Percentiles rank a stretch among this genome's conserved stretches.
Evolutionary conservation across 2,797 vertebrate genomes (phyloP).

Genomic region (Mus caroli): DNA sequence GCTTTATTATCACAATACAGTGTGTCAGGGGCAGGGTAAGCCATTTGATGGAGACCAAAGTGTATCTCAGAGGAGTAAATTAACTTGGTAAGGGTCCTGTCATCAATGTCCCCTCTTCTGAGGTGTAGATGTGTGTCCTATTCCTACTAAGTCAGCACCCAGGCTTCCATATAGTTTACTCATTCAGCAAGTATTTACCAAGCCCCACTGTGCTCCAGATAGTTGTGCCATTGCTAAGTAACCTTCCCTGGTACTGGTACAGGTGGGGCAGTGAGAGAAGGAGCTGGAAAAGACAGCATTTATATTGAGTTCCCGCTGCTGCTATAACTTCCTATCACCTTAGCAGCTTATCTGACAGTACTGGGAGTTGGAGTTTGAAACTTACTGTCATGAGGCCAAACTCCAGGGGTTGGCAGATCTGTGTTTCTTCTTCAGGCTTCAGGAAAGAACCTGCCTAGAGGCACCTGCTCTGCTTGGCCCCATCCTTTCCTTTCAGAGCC

Average conservation of each 20-base stretch:
- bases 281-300: not conserved
- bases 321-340: not conserved
- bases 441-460: not conserved
- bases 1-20: not conserved
- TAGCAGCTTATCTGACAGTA: not conserved
- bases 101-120: not conserved
- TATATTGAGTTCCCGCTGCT: not conserved
- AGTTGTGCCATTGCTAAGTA: not conserved
- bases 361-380: not conserved
- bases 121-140: not conserved
- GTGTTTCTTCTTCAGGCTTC: not conserved
- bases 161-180: not conserved
- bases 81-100: not conserved
- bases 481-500: not conserved
- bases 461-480: not conserved
- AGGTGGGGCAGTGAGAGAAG: not conserved
- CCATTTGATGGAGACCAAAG: not conserved
- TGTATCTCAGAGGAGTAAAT: not conserved
- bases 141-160: not conserved
- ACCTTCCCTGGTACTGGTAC: not conserved
- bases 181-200: not conserved
- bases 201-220: not conserved
- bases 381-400: not conserved
- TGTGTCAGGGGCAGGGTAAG: not conserved
- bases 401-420: not conserved